Conservation (phyloP, 1,140 invertebrate genomes). For the Diorhabda sublineata region DNA sequence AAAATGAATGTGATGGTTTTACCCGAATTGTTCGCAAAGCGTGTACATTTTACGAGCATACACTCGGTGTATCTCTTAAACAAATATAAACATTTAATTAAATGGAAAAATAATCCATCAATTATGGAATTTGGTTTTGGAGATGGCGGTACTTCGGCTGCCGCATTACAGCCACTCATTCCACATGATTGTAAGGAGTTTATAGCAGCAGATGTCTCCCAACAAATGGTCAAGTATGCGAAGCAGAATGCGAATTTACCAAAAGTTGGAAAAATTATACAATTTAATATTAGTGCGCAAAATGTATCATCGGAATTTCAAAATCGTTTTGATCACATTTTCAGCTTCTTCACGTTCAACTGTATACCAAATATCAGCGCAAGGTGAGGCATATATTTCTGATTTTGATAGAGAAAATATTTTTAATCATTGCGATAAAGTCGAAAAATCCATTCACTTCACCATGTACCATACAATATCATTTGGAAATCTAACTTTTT, state of each 20-base stretch:
- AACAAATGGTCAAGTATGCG: neutral
- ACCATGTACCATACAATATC: too few relatives aligned
- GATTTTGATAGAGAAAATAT: too few relatives aligned
- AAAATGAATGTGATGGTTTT: neutral
- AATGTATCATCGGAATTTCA: neutral
- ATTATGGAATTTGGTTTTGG: slow-evolving; percentile 1
- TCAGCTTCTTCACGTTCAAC: neutral
- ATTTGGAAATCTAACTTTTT: too few relatives aligned
- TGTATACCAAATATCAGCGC: neutral
- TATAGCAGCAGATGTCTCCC: neutral
- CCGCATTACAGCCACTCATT: neutral
- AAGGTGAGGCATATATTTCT: too few relatives aligned
- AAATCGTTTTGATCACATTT: neutral
- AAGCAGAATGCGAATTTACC: neutral
- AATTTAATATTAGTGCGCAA: slow-evolving; percentile 9
- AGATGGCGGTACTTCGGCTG: neutral
- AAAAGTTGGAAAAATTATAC: neutral
- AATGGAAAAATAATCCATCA: neutral
- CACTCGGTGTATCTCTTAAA: slow-evolving; percentile 1
- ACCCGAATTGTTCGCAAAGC: neutral
- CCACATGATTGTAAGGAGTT: neutral
- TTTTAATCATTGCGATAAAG: too few relatives aligned
- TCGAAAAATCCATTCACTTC: too few relatives aligned
- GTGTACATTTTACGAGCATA: neutral
- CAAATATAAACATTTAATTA: slow-evolving; percentile 4